A percentile compares a stretch with the other conserved stretches of the same genome.
phyloP scores from a whole-genome alignment of 2,797 vertebrate genomes.

The Micropoecilia bifurca region DNA sequence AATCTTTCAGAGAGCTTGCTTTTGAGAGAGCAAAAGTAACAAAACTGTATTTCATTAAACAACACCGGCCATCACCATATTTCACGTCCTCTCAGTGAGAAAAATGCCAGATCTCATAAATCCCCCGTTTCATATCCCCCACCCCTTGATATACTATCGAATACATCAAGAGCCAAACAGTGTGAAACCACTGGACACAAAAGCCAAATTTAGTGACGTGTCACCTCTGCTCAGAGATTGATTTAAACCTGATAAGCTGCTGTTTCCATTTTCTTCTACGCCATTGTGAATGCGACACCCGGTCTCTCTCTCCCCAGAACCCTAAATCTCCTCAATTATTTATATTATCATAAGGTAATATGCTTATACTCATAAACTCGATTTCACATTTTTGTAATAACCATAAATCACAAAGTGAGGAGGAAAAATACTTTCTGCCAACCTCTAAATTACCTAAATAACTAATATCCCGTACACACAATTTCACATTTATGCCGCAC shows the following conservation, averaged over 20 bases:
- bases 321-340: constrained; percentile 83
- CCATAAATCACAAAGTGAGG: constrained; percentile 78
- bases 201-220: constrained; percentile 65
- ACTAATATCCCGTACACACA: constrained; percentile 78
- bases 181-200: constrained; percentile 67
- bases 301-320: constrained; percentile 49
- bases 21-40: constrained; percentile 42
- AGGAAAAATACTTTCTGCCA: constrained; percentile 74
- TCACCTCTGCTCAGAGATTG: constrained; percentile 63
- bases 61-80: constrained; percentile 47
- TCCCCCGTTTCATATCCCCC: constrained; percentile 61
- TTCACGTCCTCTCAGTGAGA: constrained; percentile 57
- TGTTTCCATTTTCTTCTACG: constrained; percentile 58
- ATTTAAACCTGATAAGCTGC: constrained; percentile 68
- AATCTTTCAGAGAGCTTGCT: constrained; percentile 31
- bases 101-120: constrained; percentile 69
- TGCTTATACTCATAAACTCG: constrained; percentile 84
- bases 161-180: constrained; percentile 69
- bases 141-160: constrained; percentile 60
- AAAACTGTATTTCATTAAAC: constrained; percentile 45
- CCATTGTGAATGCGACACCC: constrained; percentile 64
- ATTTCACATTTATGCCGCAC: constrained; percentile 78
- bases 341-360: constrained; percentile 85
- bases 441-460: constrained; percentile 84
- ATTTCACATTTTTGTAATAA: constrained; percentile 83